Evolutionary conservation across 2,888 invertebrate genomes (phyloP).

Genomic region (Tridacna gigas): DNA sequence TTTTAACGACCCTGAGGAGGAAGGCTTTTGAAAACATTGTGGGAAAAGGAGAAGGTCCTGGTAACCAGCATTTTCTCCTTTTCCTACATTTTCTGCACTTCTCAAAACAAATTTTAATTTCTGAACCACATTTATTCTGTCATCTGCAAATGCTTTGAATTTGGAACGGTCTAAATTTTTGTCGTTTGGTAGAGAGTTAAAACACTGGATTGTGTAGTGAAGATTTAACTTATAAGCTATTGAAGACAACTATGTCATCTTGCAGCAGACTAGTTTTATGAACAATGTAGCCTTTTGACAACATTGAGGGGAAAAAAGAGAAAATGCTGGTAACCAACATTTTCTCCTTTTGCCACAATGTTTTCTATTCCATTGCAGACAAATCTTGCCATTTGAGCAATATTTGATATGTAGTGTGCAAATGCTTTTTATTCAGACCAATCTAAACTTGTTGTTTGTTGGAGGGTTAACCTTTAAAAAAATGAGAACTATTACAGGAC

Average conservation of each 20-base stretch:
- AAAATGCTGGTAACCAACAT: not conserved
- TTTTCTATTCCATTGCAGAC: not conserved
- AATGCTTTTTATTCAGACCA: not conserved
- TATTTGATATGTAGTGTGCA: not conserved
- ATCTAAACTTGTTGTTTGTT: not conserved
- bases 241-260: no score
- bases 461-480: no score
- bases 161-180: no score
- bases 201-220: no score
- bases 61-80: not conserved
- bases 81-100: not conserved
- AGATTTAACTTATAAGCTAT: no score
- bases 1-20: not conserved
- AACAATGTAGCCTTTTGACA: not conserved
- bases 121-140: no score
- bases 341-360: not conserved
- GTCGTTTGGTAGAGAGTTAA: no score
- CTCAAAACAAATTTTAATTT: no score
- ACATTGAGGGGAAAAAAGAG: not conserved
- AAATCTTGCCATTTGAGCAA: not conserved
- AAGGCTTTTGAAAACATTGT: not conserved
- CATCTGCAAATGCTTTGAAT: no score
- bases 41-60: not conserved
- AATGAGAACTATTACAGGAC: no score
- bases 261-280: no score